These are phyloP conservation scores for Nebria salina DNA, from an alignment of 2,888 invertebrate genomes.

Conservation along the genomic window DNA sequence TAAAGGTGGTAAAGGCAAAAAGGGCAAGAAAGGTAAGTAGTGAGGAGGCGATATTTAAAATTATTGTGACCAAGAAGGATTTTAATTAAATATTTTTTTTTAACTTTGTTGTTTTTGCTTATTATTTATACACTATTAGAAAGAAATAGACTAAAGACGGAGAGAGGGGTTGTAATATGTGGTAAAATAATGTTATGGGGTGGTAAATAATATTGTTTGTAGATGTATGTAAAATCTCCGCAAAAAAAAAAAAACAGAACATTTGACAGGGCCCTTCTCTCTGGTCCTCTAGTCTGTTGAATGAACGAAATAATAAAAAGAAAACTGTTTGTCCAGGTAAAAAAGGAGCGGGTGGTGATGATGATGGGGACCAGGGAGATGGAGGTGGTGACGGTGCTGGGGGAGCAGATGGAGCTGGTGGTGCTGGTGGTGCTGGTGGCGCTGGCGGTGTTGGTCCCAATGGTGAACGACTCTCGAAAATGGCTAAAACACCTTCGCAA, in stretches of 20 bases:
- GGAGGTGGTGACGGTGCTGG: slow-evolving; percentile 27
- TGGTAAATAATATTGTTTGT: too few relatives aligned
- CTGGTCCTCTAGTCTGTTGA: slow-evolving; percentile 24
- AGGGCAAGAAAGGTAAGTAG: slow-evolving; percentile 47
- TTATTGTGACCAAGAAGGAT: slow-evolving; percentile 15
- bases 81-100: slow-evolving; percentile 22
- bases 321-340: slow-evolving; percentile 19
- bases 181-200: too few relatives aligned
- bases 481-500: too few relatives aligned
- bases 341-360: neutral
- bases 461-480: neutral
- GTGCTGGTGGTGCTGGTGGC: slow-evolving; percentile 9
- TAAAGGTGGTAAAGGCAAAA: slow-evolving; percentile 46
- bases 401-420: slow-evolving; percentile 6
- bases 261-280: slow-evolving; percentile 13
- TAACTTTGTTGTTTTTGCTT: neutral
- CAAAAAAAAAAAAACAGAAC: neutral
- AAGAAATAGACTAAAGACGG: too few relatives aligned
- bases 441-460: slow-evolving; percentile 26
- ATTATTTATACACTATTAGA: neutral
- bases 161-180: too few relatives aligned
- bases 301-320: slow-evolving; percentile 4
- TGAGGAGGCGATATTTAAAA: slow-evolving; percentile 16
- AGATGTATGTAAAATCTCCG: neutral
- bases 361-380: neutral